phyloP scores from a whole-genome alignment of 2,113 vertebrate species.

The Melospiza melodia region DNA sequence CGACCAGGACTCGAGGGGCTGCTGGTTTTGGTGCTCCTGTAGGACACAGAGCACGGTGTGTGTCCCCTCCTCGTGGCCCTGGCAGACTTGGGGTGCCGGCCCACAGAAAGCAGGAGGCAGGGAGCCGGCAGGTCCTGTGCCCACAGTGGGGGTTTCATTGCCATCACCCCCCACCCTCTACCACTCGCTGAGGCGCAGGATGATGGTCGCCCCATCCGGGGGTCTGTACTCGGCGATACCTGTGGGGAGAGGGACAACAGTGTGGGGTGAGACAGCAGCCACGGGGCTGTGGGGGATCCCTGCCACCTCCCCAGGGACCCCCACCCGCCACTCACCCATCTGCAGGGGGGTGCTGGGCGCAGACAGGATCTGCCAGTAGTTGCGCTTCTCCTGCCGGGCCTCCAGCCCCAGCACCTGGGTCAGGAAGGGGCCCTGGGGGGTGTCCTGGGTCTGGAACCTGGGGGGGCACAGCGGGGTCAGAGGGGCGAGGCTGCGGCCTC shows the following conservation, averaged over 20 bases:
- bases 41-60: fast-evolving
- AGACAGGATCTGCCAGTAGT: conserved; percentile 84
- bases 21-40: fast-evolving
- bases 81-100: neutral
- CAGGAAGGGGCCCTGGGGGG: conserved; percentile 85
- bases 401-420: conserved; percentile 80
- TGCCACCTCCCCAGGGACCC: fast-evolving
- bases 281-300: fast-evolving
- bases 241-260: conserved; percentile 22
- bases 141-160: neutral
- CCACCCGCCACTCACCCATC: conserved; percentile 78
- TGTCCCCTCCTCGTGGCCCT: neutral
- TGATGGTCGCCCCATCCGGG: conserved; percentile 71
- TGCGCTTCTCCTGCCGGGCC: conserved; percentile 68
- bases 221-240: conserved; percentile 87
- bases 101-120: neutral
- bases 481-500: fast-evolving
- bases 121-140: neutral
- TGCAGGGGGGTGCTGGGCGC: conserved; percentile 69
- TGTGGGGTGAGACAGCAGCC: fast-evolving
- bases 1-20: fast-evolving
- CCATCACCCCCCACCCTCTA: neutral
- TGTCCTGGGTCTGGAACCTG: conserved; percentile 82
- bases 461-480: neutral
- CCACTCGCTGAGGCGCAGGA: conserved; percentile 74